Evolutionary conservation across 2,888 invertebrate species (phyloP), one percentile per base, ranked within the genome.

Genomic region (Athalia circularis): DNA sequence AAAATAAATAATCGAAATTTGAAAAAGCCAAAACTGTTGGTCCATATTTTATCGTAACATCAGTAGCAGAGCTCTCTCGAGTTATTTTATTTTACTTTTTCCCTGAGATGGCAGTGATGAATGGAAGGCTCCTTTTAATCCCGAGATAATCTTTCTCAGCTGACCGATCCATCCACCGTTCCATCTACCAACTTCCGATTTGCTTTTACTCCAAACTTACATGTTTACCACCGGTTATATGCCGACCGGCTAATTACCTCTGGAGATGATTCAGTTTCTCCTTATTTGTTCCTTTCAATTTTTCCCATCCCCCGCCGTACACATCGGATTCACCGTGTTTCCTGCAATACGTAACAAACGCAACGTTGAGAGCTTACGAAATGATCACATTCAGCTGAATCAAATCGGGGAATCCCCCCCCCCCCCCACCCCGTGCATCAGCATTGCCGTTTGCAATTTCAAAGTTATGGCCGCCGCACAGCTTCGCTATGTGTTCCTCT

Each of bases 31-130:
- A 29, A 29, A 29, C 29, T 29, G 29, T 29, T 29, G 29, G 29
- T 29, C 29, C 29, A 29, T 29, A 29, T 29, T 29, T 29, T 29
- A 29, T 29, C 29, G 29, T 29, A 29, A 29, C 29, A 29, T 29
- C 29, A 29, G 29, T 29, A 29, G 43, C 11, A 52, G 43, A 52
- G 43, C 11, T 68, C 7, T 29, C 29, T 29, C 29, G 7, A n/a
- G n/a, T 13, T 45, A 68, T 52, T 29, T 68, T 57, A 13, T 45
- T 67, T 59, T 50, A 54, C 67, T 54, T 13, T n/a, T 9, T 29
- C 54, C n/a, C 8, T 15, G n/a, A 65, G 47, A 29, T 54, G 54
- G 67, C 52, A 67, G 77, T 77, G 77, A 77, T 67, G 77, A 77
- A 57, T 75, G 47, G 11, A 70, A 54, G 4, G n/a, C 7, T 7